Evolutionary conservation across 2,113 vertebrate species (phyloP).

Genomic region (Todiramphus saurophagus): DNA sequence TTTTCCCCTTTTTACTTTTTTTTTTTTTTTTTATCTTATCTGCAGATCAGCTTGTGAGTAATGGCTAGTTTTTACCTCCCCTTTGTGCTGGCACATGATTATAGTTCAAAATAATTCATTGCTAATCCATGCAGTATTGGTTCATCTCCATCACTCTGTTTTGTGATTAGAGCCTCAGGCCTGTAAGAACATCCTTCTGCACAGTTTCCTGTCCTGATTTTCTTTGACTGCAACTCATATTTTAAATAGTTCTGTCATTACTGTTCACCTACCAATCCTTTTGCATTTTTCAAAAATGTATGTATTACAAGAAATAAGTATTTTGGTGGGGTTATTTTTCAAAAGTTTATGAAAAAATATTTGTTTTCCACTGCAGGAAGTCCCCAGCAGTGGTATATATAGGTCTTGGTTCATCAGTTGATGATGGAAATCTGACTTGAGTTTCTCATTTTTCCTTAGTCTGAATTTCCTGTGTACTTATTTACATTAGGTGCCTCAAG

Average conservation of each 20-base stretch:
- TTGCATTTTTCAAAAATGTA: slow-evolving; percentile 46
- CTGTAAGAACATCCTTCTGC: slow-evolving; percentile 57
- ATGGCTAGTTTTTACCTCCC: slow-evolving; percentile 76
- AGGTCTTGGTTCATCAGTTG: slow-evolving; percentile 30
- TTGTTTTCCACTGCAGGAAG: slow-evolving; percentile 54
- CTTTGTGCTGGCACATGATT: slow-evolving; percentile 74
- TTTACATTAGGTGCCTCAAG: slow-evolving; percentile 24
- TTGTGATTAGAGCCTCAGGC: slow-evolving; percentile 77
- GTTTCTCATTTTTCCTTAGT: slow-evolving; percentile 45
- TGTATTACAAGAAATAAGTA: slow-evolving; percentile 66
- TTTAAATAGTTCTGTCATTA: slow-evolving; percentile 64
- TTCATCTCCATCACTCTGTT: slow-evolving; percentile 77
- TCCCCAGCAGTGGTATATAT: slow-evolving; percentile 9
- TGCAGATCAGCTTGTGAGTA: slow-evolving; percentile 75
- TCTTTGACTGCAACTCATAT: slow-evolving; percentile 64
- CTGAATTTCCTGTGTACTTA: slow-evolving; percentile 43
- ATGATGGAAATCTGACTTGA: slow-evolving; percentile 51
- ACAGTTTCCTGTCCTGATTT: slow-evolving; percentile 63
- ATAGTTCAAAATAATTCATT: slow-evolving; percentile 79
- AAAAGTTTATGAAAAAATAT: slow-evolving; percentile 61
- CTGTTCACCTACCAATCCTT: slow-evolving; percentile 6
- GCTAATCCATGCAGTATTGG: slow-evolving; percentile 80
- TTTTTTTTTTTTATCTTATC: slow-evolving; percentile 40
- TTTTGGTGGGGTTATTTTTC: slow-evolving; percentile 67
- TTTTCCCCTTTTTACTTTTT: slow-evolving; percentile 18